A percentile compares a stretch with the other conserved stretches of the same genome.
phyloP scores from a whole-genome alignment of 53 echinoderm and acorn worm genomes.

The Holothuria leucospilota region DNA sequence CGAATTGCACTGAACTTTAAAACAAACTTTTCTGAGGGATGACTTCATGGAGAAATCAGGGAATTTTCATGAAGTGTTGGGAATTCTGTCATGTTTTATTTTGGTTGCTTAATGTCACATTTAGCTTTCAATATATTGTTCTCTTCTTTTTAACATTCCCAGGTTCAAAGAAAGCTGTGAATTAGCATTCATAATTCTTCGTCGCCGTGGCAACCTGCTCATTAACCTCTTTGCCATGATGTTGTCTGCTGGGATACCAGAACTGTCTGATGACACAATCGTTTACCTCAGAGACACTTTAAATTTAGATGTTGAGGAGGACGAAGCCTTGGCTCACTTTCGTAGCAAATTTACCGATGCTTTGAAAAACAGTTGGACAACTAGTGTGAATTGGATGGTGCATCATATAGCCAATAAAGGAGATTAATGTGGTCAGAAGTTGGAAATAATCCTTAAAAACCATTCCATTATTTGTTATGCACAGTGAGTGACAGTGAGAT shows the following conservation, averaged over 20 bases:
- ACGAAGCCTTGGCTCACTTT: slow-evolving; percentile 88
- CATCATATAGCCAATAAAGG: slow-evolving; percentile 75
- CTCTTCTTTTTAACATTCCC: not conserved
- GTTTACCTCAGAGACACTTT: slow-evolving; percentile 87
- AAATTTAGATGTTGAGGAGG: slow-evolving; percentile 79
- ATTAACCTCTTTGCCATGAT: slow-evolving; percentile 99
- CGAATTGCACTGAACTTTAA: no score
- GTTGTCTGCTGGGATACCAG: slow-evolving; percentile 95
- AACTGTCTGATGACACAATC: slow-evolving; percentile 90
- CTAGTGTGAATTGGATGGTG: slow-evolving; percentile 91
- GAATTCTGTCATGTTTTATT: no score
- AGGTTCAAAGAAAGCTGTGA: slow-evolving; percentile 85
- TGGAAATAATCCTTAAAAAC: not conserved
- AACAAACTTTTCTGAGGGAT: no score
- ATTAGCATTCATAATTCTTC: slow-evolving; percentile 89
- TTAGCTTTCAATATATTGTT: not conserved
- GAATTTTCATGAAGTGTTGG: no score
- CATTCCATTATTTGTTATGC: not conserved
- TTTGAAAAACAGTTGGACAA: slow-evolving; percentile 96
- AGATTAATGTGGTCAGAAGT: not conserved
- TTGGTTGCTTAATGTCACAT: not conserved
- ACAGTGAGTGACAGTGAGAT: no score
- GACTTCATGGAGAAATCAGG: no score
- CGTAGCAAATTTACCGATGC: slow-evolving; percentile 93
- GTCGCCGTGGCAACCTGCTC: slow-evolving; percentile 87